phyloP scores from a whole-genome alignment of 2,113 vertebrate species.

The Cololabis saira region DNA sequence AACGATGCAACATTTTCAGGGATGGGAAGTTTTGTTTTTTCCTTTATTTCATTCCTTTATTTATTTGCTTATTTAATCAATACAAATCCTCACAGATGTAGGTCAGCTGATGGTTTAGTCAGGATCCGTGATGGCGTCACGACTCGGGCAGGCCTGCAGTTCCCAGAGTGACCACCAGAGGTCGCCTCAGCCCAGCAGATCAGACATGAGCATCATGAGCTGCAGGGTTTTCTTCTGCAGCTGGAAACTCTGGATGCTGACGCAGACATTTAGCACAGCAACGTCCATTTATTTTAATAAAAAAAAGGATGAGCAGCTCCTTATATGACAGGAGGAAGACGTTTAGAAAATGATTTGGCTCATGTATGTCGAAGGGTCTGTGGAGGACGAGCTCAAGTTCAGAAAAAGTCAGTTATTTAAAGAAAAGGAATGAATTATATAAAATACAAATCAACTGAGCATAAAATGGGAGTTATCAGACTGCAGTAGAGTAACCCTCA shows the following conservation, averaged over 20 bases:
- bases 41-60: no score
- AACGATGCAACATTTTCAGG: neutral
- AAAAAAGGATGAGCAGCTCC: no score
- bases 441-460: no score
- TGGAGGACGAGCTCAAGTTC: no score
- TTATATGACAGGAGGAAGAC: no score
- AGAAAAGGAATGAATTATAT: no score
- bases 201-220: neutral
- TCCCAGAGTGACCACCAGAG: constrained; percentile 16
- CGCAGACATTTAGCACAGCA: constrained; percentile 5
- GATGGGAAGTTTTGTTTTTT: neutral
- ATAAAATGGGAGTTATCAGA: no score
- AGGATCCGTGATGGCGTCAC: constrained; percentile 26
- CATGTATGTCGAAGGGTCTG: no score
- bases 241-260: constrained; percentile 1
- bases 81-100: constrained; percentile 30
- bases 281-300: no score
- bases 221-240: constrained; percentile 6
- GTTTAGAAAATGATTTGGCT: no score
- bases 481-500: no score
- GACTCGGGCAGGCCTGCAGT: constrained; percentile 9
- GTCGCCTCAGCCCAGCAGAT: constrained; percentile 13
- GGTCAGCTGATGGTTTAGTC: constrained; percentile 33
- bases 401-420: no score
- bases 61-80: neutral